A percentile compares a stretch with the other conserved stretches of the same genome.
These are phyloP conservation scores for Stenodema calcarata DNA, from an alignment of 2,888 invertebrate genomes.

Conservation along the genomic window DNA sequence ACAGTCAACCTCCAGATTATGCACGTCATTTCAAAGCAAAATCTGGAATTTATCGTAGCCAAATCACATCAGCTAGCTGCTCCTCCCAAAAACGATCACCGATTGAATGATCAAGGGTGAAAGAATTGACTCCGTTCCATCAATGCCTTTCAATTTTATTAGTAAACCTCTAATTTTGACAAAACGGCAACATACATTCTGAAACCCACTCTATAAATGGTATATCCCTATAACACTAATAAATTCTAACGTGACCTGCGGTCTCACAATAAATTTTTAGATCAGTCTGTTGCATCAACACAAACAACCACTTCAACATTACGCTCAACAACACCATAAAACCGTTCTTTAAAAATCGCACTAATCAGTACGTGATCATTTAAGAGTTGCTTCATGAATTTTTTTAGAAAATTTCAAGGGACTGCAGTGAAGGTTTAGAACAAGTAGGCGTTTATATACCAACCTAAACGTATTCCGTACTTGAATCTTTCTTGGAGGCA, in stretches of 20 bases:
- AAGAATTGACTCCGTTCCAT: neutral
- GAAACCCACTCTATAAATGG: neutral
- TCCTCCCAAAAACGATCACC: neutral
- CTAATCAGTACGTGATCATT: neutral
- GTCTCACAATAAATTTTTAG: neutral
- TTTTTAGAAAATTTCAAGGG: neutral
- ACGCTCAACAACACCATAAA: neutral
- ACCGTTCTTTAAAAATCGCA: neutral
- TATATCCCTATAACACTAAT: neutral
- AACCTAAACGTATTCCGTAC: neutral
- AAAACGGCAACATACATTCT: neutral
- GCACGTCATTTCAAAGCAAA: too few relatives aligned
- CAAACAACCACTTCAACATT: neutral
- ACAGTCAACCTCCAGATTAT: too few relatives aligned
- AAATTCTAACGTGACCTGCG: neutral
- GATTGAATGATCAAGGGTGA: neutral
- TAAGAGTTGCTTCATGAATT: neutral
- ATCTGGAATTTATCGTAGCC: too few relatives aligned
- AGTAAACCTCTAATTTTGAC: neutral
- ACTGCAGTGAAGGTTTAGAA: neutral
- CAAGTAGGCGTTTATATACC: too few relatives aligned
- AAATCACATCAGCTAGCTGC: neutral
- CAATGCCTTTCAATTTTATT: neutral
- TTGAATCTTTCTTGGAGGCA: neutral
- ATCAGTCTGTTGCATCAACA: neutral